These are phyloP conservation scores for Sylvicola fuscatus DNA, from an alignment of 2,888 invertebrate genomes.

Conservation along the genomic window DNA sequence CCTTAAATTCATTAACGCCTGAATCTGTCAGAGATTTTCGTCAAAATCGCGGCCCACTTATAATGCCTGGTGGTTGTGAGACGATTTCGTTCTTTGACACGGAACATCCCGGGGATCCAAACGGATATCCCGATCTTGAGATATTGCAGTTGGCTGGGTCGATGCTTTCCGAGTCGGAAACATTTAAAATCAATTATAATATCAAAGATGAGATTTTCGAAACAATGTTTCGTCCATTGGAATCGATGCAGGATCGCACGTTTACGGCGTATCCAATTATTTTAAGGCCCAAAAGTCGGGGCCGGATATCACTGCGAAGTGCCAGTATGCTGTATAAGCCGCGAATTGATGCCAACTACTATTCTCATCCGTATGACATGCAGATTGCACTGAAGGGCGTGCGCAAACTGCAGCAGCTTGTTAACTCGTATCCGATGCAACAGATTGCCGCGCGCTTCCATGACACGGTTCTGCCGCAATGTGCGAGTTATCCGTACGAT, in stretches of 20 bases:
- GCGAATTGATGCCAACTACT: conserved; percentile 59
- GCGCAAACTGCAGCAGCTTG: conserved; percentile 33
- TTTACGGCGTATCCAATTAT: conserved; percentile 46
- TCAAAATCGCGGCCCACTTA: conserved; percentile 16
- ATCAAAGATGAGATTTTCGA: conserved; percentile 21
- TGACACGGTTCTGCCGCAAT: conserved; percentile 36
- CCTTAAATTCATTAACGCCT: too few relatives aligned
- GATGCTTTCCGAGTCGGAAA: conserved; percentile 21
- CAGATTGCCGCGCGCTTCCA: conserved; percentile 37
- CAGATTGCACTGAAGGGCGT: conserved; percentile 42
- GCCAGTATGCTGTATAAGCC: conserved; percentile 52
- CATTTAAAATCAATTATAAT: neutral
- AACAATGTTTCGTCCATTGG: conserved; percentile 25
- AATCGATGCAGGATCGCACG: conserved; percentile 6
- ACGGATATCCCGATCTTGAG: conserved; percentile 46
- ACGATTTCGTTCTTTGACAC: conserved; percentile 40
- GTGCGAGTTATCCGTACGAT: conserved; percentile 33
- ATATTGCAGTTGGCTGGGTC: conserved; percentile 38
- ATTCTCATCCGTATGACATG: conserved; percentile 35
- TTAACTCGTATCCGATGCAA: conserved; percentile 34
- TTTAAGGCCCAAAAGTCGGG: conserved; percentile 49
- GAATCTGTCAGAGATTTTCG: too few relatives aligned
- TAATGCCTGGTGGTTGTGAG: conserved; percentile 37
- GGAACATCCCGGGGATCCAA: conserved; percentile 27
- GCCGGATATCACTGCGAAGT: conserved; percentile 42